Evolutionary conservation across 1,140 invertebrate species (phyloP).

Genomic region (Drosophila kohkoa): DNA sequence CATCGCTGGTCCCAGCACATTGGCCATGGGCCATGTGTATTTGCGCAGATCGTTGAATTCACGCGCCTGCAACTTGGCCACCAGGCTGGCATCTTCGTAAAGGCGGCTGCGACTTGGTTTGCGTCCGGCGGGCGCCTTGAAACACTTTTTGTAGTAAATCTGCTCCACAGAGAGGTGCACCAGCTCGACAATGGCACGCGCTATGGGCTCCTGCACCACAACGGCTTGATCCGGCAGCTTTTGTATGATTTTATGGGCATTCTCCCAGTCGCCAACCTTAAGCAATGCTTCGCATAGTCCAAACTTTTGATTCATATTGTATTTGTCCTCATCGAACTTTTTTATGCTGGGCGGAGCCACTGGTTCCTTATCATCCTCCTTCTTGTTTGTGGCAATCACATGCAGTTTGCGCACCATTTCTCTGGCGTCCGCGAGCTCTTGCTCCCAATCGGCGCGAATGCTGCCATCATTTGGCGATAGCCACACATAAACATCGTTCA

Average conservation of each 20-base stretch:
- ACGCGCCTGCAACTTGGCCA: constrained; percentile 82
- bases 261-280: constrained; percentile 95
- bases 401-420: constrained; percentile 95
- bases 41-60: constrained; percentile 91
- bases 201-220: constrained; percentile 92
- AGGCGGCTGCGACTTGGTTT: constrained; percentile 60
- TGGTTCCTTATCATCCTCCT: constrained; percentile 90
- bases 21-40: constrained; percentile 94
- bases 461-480: constrained; percentile 93
- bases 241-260: constrained; percentile 91
- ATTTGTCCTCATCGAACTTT: constrained; percentile 88
- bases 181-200: constrained; percentile 91
- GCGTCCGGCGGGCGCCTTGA: constrained; percentile 62
- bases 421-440: constrained; percentile 93
- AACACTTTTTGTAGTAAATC: constrained; percentile 92
- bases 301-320: constrained; percentile 96
- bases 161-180: constrained; percentile 95
- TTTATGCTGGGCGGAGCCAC: constrained; percentile 88
- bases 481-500: constrained; percentile 97
- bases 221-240: constrained; percentile 93
- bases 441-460: constrained; percentile 93
- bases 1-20: constrained; percentile 94
- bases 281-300: constrained; percentile 95
- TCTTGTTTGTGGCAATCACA: constrained; percentile 93
- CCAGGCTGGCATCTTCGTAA: constrained; percentile 64